Evolutionary conservation across 1,140 invertebrate genomes (phyloP), one percentile per base, ranked within the genome.

Genomic region (Drosophila kurseongensis): DNA sequence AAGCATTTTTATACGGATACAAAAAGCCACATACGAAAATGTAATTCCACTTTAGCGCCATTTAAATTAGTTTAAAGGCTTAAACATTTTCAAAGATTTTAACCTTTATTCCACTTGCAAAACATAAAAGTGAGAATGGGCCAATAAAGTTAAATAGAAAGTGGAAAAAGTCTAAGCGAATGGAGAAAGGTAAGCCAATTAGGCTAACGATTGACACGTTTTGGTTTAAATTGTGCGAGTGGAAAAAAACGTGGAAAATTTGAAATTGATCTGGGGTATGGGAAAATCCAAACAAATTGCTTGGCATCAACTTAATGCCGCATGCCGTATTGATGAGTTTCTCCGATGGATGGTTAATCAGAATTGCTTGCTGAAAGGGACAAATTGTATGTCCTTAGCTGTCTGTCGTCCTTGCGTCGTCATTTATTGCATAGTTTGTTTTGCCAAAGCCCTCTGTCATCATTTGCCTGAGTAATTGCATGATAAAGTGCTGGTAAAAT

Each of bases 281-380:
- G 36, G 41, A 68, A 81, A 82, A 86, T 79, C 72, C 63, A 62
- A 71, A 89, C 67, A 88, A 88, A 88, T 88, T 72, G 76, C 63
- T 58, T 14, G 65, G 57, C 78, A 86, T 88, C 67, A 82, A 86
- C 82, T 83, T 88, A 59, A 74, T 66, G 73, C 66, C 36, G 48
- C 56, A 83, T 44, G 51, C 56, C 59, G 41, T 82, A 88, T 86
- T 88, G 78, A 88, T 83, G 79, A 69, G 61, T 27, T 32, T 8
- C 62, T 66, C 65, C n/a, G 45, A 35, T 13, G 61, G 16, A 13
- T 32, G 73, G 40, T 57, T 75, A 75, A 74, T 61, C 50, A 54
- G 41, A 36, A 35, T 56, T 50, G 41, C 41, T 32, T 9, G n/a
- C 58, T 13, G 32, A 23, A 58, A 54, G 57, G 42, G 52, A n/a